Conservation (phyloP, 2,113 vertebrate genomes). For the Procavia capensis region DNA sequence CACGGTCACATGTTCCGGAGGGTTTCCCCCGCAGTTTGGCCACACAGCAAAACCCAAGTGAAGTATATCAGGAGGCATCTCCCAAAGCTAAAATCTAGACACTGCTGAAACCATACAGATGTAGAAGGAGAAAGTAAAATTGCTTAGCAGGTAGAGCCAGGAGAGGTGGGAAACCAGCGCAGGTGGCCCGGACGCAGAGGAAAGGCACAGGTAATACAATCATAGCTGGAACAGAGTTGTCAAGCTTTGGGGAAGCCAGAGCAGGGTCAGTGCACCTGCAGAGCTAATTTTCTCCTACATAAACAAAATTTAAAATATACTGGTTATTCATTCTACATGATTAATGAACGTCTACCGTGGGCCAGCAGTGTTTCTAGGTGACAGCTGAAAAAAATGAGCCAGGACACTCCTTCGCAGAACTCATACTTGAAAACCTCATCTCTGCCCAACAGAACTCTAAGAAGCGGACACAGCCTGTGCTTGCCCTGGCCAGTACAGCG, state of each 20-base stretch:
- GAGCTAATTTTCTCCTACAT: neutral
- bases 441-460: no score
- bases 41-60: neutral
- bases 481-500: no score
- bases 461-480: neutral
- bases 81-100: neutral
- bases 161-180: neutral
- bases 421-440: no score
- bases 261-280: neutral
- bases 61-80: neutral
- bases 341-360: no score
- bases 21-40: neutral
- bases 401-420: neutral
- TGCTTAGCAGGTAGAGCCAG: neutral
- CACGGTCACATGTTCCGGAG: neutral
- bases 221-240: neutral
- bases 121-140: neutral
- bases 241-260: neutral
- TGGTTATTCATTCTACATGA: neutral
- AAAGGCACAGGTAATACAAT: neutral
- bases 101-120: neutral
- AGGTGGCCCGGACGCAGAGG: no score
- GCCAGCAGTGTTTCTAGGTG: no score
- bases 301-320: rapidly evolving
- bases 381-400: no score